Percentiles rank a stretch among this genome's conserved stretches.
Conservation (phyloP, 2,797 vertebrate genomes). For the Molossus alvarezi region DNA sequence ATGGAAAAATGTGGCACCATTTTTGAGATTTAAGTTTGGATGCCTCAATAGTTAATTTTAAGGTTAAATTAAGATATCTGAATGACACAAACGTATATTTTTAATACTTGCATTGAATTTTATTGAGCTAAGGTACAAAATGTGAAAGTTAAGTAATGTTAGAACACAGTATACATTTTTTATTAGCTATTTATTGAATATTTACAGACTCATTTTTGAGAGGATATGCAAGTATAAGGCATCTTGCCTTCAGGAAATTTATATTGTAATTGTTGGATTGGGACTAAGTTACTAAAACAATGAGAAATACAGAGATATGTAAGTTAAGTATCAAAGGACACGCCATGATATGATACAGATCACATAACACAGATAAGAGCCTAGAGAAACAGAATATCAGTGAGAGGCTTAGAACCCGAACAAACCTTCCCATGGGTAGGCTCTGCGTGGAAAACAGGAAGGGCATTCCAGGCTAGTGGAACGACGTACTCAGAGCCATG, state of each 20-base stretch:
- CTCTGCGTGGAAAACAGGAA: not conserved
- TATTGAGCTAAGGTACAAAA: constrained; percentile 11
- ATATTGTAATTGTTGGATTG: not conserved
- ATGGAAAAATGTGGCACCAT: constrained; percentile 23
- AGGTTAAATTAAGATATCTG: constrained; percentile 43
- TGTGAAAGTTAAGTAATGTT: not conserved
- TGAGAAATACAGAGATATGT: constrained; percentile 3
- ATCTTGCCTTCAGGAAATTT: constrained; percentile 28
- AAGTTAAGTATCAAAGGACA: not conserved
- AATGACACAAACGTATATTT: not conserved
- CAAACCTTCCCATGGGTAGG: not conserved
- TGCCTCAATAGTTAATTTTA: constrained; percentile 58
- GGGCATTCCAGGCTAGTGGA: not conserved
- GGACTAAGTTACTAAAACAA: not conserved
- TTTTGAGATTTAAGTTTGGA: constrained; percentile 41
- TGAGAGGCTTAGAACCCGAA: not conserved
- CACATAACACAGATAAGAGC: not conserved
- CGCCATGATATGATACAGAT: not conserved
- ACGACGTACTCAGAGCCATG: not conserved
- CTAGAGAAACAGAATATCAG: not conserved
- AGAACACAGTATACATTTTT: not conserved
- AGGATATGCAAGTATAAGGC: constrained; percentile 2
- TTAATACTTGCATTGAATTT: constrained; percentile 31
- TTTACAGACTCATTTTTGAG: constrained; percentile 35
- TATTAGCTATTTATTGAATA: constrained; percentile 33